Percentiles rank a stretch among this genome's conserved stretches.
Conservation (phyloP, 2,113 vertebrate genomes). For the Leucopsar rothschildi region DNA sequence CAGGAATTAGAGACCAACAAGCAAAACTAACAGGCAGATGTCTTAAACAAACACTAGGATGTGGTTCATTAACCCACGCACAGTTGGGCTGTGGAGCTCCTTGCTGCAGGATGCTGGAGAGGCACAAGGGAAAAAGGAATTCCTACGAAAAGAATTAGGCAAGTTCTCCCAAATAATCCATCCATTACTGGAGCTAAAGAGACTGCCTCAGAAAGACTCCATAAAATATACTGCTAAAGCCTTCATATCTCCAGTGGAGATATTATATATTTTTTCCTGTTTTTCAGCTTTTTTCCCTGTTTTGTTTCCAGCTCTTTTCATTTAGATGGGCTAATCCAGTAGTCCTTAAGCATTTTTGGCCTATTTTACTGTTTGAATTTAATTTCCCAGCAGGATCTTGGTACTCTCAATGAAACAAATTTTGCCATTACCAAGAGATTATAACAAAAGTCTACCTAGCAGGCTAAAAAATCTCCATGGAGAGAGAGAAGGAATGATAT, state of each 20-base stretch:
- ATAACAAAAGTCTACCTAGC: background rate
- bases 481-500: background rate
- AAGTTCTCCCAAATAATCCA: background rate
- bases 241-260: background rate
- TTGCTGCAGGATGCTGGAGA: background rate
- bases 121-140: background rate
- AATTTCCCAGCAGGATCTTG: conserved; percentile 5
- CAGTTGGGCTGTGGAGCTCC: background rate
- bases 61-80: background rate
- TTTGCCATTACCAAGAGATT: background rate
- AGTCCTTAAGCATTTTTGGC: background rate
- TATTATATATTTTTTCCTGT: background rate
- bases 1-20: conserved; percentile 22
- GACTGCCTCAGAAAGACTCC: background rate
- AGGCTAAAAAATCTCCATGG: background rate
- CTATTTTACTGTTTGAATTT: background rate
- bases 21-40: conserved; percentile 35
- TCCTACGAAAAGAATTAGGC: background rate
- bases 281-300: background rate
- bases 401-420: background rate
- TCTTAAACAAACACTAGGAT: conserved; percentile 16
- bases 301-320: background rate
- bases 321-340: background rate
- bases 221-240: background rate
- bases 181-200: background rate